Conservation (phyloP, 2,797 vertebrate species). For the Loris lydekkerianus region DNA sequence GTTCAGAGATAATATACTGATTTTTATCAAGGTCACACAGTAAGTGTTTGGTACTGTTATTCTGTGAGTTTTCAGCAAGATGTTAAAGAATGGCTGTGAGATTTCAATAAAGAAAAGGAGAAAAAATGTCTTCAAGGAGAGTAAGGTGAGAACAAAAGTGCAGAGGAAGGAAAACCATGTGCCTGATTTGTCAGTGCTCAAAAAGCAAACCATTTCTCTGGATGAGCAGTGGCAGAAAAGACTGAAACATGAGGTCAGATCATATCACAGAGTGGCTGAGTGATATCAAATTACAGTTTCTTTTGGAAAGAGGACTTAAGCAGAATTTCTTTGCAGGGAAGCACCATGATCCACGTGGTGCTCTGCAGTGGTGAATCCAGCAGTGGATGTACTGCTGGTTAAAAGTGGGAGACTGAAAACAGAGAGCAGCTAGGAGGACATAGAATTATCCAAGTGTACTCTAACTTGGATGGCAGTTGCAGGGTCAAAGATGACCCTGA, state of each 20-base stretch:
- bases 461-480: not conserved
- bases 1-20: not conserved
- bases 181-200: not conserved
- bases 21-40: slow-evolving; percentile 10
- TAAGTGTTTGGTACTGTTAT: not conserved
- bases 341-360: not conserved
- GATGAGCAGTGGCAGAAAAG: not conserved
- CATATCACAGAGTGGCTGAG: not conserved
- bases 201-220: not conserved
- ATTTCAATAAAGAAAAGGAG: not conserved
- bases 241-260: not conserved
- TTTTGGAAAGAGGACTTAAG: not conserved
- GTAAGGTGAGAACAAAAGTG: not conserved
- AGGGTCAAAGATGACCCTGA: not conserved
- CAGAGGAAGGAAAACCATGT: not conserved
- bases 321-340: not conserved
- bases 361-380: not conserved
- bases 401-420: not conserved
- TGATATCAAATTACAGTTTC: not conserved
- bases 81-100: not conserved
- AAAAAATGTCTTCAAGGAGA: not conserved
- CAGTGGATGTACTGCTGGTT: not conserved
- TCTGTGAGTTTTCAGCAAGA: not conserved
- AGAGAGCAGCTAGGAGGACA: not conserved
- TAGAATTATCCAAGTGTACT: not conserved